Evolutionary conservation across 2,888 invertebrate genomes (phyloP).

Genomic region (Furcula furcula): DNA sequence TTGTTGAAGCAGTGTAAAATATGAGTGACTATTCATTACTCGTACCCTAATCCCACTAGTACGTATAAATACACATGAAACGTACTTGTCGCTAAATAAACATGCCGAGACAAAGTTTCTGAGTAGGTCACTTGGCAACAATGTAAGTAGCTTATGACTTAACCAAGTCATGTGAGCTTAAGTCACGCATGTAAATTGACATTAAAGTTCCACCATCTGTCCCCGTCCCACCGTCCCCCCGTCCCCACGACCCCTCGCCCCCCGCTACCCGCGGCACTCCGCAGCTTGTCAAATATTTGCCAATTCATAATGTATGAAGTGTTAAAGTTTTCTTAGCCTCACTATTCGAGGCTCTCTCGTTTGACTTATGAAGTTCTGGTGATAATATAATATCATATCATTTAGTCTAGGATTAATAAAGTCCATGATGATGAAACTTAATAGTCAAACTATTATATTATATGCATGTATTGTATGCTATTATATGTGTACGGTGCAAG

Average conservation of each 20-base stretch:
- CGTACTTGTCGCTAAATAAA: neutral
- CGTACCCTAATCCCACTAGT: no score
- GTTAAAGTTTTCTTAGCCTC: constrained; percentile 24
- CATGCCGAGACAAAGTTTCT: neutral
- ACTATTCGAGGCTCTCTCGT: constrained; percentile 22
- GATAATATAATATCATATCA: constrained; percentile 31
- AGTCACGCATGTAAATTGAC: constrained; percentile 32
- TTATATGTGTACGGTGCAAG: no score
- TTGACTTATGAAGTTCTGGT: constrained; percentile 20
- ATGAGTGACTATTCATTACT: no score
- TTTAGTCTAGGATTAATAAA: no score
- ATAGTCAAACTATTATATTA: no score
- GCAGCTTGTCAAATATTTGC: constrained; percentile 32
- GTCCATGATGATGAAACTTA: no score
- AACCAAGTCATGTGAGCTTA: constrained; percentile 23
- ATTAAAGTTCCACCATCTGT: constrained; percentile 28
- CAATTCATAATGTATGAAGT: constrained; percentile 38
- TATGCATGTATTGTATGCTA: no score
- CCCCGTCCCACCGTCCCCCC: constrained; percentile 1
- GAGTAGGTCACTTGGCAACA: neutral
- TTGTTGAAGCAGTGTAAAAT: no score
- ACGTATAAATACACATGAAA: no score
- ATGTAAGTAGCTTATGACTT: constrained; percentile 13
- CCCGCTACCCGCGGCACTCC: constrained; percentile 9
- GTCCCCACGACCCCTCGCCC: neutral